Percentiles rank a stretch among this genome's conserved stretches.
These are phyloP conservation scores for Pogonocichla stellata DNA, from an alignment of 2,113 vertebrate genomes.

Conservation along the genomic window DNA sequence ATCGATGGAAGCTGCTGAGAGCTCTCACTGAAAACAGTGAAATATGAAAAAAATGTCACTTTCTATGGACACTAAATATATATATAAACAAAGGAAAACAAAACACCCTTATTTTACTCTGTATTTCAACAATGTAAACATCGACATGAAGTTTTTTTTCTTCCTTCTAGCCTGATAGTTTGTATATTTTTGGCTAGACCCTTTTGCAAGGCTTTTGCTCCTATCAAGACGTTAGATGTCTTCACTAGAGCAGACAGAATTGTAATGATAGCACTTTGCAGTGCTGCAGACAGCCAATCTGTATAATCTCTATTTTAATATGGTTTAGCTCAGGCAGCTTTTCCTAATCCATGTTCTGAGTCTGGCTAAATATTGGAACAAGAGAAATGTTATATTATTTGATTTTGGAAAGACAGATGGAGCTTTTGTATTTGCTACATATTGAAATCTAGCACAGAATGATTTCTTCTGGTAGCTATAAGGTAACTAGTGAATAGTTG, in stretches of 20 bases:
- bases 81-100: neutral
- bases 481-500: neutral
- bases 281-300: neutral
- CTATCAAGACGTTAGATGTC: neutral
- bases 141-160: neutral
- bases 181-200: neutral
- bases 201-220: neutral
- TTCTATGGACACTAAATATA: neutral
- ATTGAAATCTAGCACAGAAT: neutral
- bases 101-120: neutral
- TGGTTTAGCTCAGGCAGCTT: neutral
- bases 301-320: neutral
- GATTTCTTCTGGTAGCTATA: neutral
- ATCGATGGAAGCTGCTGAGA: neutral
- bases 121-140: neutral
- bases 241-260: neutral
- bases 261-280: neutral
- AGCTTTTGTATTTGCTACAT: neutral
- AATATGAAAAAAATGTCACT: rapidly evolving
- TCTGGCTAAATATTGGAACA: neutral
- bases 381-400: neutral
- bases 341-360: neutral
- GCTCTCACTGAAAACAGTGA: neutral
- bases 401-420: neutral
- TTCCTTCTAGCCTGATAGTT: neutral